Evolutionary conservation across 2,888 invertebrate species (phyloP).

Genomic region (Athripsodes cinereus): DNA sequence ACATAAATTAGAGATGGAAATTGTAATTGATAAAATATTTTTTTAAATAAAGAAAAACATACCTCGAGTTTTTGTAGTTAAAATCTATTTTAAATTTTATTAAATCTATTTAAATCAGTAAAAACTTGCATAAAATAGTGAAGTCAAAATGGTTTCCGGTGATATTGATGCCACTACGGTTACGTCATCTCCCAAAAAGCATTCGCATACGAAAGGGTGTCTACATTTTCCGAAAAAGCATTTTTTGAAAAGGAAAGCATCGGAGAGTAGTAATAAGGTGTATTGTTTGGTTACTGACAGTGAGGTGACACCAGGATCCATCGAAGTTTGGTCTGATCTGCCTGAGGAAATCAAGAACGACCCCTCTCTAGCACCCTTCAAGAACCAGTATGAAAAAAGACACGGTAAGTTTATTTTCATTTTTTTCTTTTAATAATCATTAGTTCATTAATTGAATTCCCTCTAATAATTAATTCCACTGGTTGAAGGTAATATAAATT

Average conservation of each 20-base stretch:
- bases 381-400: constrained; percentile 48
- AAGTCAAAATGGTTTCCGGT: background rate
- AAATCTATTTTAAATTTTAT: background rate
- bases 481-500: no score
- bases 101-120: background rate
- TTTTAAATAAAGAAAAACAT: background rate
- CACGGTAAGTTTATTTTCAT: constrained; percentile 37
- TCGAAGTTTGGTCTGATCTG: constrained; percentile 59
- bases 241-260: background rate
- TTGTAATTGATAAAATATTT: background rate
- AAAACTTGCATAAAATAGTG: background rate
- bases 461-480: no score
- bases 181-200: background rate
- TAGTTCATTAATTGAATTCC: no score
- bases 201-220: background rate
- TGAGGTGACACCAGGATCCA: constrained; percentile 54
- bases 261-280: constrained; percentile 24
- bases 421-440: background rate
- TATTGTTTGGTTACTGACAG: constrained; percentile 48
- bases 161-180: background rate
- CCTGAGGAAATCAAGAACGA: constrained; percentile 62
- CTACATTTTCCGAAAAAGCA: background rate
- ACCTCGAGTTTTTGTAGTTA: background rate
- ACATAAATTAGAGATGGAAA: no score
- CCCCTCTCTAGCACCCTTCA: constrained; percentile 58